phyloP scores from a whole-genome alignment of 2,888 invertebrate species.

The Dicyrtomina minuta region DNA sequence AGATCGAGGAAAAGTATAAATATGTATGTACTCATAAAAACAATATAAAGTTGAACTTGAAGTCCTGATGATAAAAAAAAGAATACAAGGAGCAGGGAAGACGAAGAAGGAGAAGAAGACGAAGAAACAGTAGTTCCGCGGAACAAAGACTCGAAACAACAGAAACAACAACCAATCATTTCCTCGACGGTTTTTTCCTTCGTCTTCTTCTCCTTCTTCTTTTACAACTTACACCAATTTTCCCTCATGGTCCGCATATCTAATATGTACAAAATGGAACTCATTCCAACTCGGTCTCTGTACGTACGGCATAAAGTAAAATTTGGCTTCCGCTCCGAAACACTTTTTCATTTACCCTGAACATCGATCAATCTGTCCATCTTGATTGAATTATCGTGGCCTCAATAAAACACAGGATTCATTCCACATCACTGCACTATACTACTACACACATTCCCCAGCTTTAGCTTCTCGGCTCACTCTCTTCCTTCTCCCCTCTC shows the following conservation, averaged over 20 bases:
- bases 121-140: background rate
- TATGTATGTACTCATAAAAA: background rate
- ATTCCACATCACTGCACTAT: slow-evolving; percentile 16
- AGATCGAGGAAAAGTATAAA: background rate
- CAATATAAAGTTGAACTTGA: too few relatives aligned
- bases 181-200: background rate
- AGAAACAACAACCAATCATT: slow-evolving; percentile 8
- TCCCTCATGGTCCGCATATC: background rate
- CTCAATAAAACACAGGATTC: slow-evolving; percentile 18
- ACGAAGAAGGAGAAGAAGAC: background rate
- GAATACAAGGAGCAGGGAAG: background rate
- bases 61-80: too few relatives aligned
- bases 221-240: slow-evolving; percentile 5
- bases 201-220: background rate
- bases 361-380: slow-evolving; percentile 34
- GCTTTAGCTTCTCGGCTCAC: background rate
- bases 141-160: background rate
- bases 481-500: too few relatives aligned
- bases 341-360: slow-evolving; percentile 29
- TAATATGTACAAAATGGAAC: too few relatives aligned
- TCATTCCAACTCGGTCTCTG: background rate
- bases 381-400: slow-evolving; percentile 35
- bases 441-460: background rate
- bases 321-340: slow-evolving; percentile 13
- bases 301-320: slow-evolving; percentile 4